phyloP scores from a whole-genome alignment of 2,113 vertebrate genomes.

The Butastur rufipennis region DNA sequence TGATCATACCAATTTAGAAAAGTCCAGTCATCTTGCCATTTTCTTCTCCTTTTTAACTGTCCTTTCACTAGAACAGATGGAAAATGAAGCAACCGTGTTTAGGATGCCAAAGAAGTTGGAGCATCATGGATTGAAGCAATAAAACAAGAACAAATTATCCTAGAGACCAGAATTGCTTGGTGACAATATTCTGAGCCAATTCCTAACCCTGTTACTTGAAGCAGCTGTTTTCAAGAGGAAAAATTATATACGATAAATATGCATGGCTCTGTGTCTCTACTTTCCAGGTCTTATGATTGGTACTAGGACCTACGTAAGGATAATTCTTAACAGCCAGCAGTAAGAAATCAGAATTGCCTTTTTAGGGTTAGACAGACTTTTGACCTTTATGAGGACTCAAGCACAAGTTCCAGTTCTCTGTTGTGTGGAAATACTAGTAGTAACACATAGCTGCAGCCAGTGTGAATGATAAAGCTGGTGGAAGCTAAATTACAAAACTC shows the following conservation, averaged over 20 bases:
- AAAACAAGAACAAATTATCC: not conserved
- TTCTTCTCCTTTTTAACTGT: not conserved
- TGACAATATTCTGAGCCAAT: not conserved
- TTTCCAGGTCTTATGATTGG: not conserved
- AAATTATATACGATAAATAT: not conserved
- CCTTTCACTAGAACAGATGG: not conserved
- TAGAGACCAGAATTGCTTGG: not conserved
- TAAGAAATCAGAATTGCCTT: not conserved
- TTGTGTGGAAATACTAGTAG: not conserved
- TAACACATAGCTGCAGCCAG: not conserved
- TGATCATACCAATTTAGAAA: not conserved
- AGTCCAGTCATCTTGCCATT: not conserved
- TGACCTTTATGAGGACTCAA: rapidly evolving
- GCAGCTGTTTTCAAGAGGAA: not conserved
- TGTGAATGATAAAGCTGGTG: not conserved
- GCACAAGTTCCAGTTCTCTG: not conserved
- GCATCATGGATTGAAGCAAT: not conserved
- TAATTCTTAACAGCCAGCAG: not conserved
- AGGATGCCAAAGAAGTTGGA: not conserved
- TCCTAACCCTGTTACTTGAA: not conserved
- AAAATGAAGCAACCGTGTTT: not conserved
- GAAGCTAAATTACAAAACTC: not conserved
- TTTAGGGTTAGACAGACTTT: not conserved
- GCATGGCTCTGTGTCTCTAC: not conserved
- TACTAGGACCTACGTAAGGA: not conserved